Conservation (phyloP, 2,888 invertebrate genomes). For the Rutpela maculata region DNA sequence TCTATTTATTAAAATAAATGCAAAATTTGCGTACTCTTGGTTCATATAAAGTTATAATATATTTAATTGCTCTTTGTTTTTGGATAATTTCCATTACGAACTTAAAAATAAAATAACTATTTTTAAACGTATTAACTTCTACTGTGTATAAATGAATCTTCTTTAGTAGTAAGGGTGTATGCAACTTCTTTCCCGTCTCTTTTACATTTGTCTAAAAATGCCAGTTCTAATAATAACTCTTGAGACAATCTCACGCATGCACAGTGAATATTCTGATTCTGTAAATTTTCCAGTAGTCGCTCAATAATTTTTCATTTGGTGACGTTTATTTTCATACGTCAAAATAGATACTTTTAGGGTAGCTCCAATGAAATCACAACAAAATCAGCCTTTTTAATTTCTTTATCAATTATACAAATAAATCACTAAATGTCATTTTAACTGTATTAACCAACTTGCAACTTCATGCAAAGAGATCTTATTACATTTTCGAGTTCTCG, state of each 20-base stretch:
- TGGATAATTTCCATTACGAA: not conserved
- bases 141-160: not conserved
- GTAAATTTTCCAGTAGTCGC: too few relatives aligned
- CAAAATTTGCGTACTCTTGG: not conserved
- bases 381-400: too few relatives aligned
- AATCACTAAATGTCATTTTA: too few relatives aligned
- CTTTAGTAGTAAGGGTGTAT: not conserved
- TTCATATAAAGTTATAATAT: too few relatives aligned
- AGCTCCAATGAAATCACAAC: too few relatives aligned
- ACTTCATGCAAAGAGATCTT: too few relatives aligned
- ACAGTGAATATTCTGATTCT: not conserved
- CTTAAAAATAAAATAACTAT: not conserved
- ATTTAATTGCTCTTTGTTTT: not conserved
- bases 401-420: too few relatives aligned
- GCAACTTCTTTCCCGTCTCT: not conserved
- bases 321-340: too few relatives aligned
- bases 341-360: too few relatives aligned
- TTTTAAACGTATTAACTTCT: constrained; percentile 1
- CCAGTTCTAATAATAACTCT: constrained; percentile 10
- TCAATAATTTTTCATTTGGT: too few relatives aligned
- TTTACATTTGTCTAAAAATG: constrained; percentile 7
- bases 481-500: too few relatives aligned
- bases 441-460: too few relatives aligned
- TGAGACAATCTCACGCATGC: not conserved
- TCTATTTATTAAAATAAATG: not conserved